Conservation (phyloP, 37 sponge, comb jelly and placozoan species). For the Ianthella basta region DNA sequence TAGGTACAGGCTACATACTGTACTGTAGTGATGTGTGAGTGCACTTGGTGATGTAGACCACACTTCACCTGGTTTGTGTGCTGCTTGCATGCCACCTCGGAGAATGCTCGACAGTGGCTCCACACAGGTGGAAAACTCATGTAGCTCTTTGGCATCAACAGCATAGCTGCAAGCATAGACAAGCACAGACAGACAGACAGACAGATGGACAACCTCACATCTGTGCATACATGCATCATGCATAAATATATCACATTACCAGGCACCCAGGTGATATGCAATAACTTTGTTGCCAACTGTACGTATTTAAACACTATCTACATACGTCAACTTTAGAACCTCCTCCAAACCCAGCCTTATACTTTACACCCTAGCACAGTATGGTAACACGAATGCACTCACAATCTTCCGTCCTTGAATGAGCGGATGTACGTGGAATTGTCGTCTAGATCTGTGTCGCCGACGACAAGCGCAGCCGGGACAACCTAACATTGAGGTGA, state of each 20-base stretch:
- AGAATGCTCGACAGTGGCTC: slow-evolving; percentile 74
- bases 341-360: too few species aligned
- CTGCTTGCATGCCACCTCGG: slow-evolving; percentile 70
- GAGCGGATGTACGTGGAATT: slow-evolving; percentile 74
- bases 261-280: neutral
- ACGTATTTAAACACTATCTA: neutral
- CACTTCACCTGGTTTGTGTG: slow-evolving; percentile 66
- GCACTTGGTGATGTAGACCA: too few species aligned
- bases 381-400: slow-evolving; percentile 41
- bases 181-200: neutral
- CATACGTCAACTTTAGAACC: neutral
- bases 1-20: too few species aligned
- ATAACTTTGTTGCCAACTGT: neutral
- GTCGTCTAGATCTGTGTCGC: slow-evolving; percentile 49
- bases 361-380: too few species aligned
- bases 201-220: neutral
- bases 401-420: slow-evolving; percentile 96
- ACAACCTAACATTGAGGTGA: slow-evolving; percentile 48
- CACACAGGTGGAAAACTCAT: slow-evolving; percentile 66
- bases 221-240: neutral
- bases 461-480: slow-evolving; percentile 66
- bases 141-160: slow-evolving; percentile 55
- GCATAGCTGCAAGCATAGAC: slow-evolving; percentile 51
- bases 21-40: neutral
- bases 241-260: neutral